Evolutionary conservation across 2,888 invertebrate genomes (phyloP).

Genomic region (Adelphocoris suturalis): DNA sequence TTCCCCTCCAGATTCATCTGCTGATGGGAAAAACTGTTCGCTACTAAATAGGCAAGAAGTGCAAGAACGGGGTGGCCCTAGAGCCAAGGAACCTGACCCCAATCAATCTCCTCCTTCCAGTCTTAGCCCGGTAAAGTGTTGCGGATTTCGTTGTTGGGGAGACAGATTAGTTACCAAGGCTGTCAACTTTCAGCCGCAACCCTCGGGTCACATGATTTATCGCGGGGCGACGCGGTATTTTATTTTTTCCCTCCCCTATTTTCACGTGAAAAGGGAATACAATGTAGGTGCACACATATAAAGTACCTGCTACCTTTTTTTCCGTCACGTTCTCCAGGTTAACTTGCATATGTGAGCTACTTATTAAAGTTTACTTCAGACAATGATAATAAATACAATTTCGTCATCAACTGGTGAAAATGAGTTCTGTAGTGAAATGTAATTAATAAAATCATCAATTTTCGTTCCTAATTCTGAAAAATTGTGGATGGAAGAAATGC

Average conservation of each 20-base stretch:
- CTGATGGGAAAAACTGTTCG: not conserved
- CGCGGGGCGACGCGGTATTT: not conserved
- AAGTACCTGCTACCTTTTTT: no score
- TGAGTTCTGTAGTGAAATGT: no score
- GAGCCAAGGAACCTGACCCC: constrained; percentile 36
- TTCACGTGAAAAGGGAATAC: not conserved
- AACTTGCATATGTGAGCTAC: no score
- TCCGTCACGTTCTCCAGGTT: no score
- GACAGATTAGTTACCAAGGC: constrained; percentile 60
- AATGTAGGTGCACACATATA: not conserved
- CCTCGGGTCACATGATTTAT: constrained; percentile 48
- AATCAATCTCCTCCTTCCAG: constrained; percentile 43
- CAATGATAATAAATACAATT: no score
- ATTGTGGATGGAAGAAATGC: no score
- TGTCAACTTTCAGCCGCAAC: constrained; percentile 58
- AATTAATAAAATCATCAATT: no score
- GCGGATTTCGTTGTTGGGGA: constrained; percentile 56
- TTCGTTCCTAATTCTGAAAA: no score
- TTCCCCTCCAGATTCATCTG: not conserved
- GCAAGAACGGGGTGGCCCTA: not conserved
- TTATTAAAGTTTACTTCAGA: no score
- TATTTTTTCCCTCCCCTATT: not conserved
- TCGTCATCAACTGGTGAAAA: no score
- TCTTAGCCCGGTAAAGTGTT: not conserved
- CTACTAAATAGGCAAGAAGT: not conserved